phyloP scores from a whole-genome alignment of 2,113 vertebrate species.

The Cercopithecus mona region DNA sequence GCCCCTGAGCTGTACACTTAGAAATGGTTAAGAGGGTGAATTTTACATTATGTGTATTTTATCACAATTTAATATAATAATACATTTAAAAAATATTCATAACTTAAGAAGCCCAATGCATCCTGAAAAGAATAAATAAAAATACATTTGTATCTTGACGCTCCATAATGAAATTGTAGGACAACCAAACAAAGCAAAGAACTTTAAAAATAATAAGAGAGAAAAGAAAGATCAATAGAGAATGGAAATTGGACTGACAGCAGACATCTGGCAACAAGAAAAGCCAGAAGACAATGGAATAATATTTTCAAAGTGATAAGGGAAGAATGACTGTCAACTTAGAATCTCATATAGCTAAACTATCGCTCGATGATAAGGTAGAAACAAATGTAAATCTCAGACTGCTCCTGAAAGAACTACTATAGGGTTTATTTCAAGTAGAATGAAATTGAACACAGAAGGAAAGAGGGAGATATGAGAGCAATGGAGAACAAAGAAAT shows the following conservation, averaged over 20 bases:
- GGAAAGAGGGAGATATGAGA: neutral
- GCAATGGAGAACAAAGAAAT: neutral
- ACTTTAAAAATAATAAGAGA: neutral
- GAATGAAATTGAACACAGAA: neutral
- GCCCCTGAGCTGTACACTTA: no score
- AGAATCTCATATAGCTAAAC: neutral
- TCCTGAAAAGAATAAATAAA: neutral
- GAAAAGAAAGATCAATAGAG: neutral
- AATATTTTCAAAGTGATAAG: conserved; percentile 2
- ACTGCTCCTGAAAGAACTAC: neutral
- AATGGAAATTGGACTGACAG: neutral
- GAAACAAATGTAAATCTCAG: neutral
- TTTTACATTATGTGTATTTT: neutral
- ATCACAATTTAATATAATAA: neutral
- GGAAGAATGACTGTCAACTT: neutral
- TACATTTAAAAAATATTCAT: neutral
- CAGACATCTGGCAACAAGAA: neutral
- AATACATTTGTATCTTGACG: neutral
- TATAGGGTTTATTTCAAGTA: neutral
- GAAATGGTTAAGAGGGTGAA: neutral
- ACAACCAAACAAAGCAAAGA: neutral
- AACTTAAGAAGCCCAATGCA: neutral
- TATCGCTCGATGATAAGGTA: neutral
- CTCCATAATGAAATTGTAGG: neutral
- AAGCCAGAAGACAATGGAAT: neutral